Base-by-base conservation (phyloP, 2,888 invertebrate genomes). In the Eupeodes latifasciatus region DNA sequence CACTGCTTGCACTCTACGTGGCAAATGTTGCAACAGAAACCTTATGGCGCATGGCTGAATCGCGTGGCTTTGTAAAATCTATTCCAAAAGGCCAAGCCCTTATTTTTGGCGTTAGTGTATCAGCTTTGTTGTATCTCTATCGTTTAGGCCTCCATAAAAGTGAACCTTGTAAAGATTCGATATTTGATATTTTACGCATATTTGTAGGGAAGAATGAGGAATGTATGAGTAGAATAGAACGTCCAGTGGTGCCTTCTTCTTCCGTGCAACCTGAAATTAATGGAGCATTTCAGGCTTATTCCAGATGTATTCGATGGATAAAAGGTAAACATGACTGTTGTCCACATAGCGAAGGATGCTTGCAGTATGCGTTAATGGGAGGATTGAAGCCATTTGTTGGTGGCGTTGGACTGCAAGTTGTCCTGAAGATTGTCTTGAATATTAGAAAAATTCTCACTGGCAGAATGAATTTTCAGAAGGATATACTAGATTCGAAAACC, bases 21-120 rank as follows among this genome's bases (percentile, higher is more conserved):
- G 96, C 97, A 59, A 98, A 98, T 94, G 95, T 97, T 93, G 97
- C 97, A 4, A 96, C 97, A 2, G 97, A 97, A 94, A 96, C 97
- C 0, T 92, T 96, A 34, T 97, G 96, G 94, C 95, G 95, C 90
- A 96, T 97, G 96, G 95, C 95, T 5, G 94, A 95, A 47, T 94
- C 95, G 53, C 94, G 96, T 85, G 95, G 95, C 76, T 94, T 95
- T 91, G 94, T 96, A 40, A 94, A 93, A 49, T 95, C 95, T 19
- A 93, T 97, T 85, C 95, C 95, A 16, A 93, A 95, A 90, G 97
- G 96, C 10, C 95, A 96, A 91, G 95, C 96, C 47, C 93, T 95
- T 34, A 95, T 96, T 86, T 97, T 96, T 93, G 95, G 95, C n/a
- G 90, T 92, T 47, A 95, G 96, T 90, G 94, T 95, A 91, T 94